A percentile compares a stretch with the other conserved stretches of the same genome.
These are phyloP conservation scores for Corynorhinus townsendii DNA, from an alignment of 2,113 vertebrate species.

Conservation along the genomic window DNA sequence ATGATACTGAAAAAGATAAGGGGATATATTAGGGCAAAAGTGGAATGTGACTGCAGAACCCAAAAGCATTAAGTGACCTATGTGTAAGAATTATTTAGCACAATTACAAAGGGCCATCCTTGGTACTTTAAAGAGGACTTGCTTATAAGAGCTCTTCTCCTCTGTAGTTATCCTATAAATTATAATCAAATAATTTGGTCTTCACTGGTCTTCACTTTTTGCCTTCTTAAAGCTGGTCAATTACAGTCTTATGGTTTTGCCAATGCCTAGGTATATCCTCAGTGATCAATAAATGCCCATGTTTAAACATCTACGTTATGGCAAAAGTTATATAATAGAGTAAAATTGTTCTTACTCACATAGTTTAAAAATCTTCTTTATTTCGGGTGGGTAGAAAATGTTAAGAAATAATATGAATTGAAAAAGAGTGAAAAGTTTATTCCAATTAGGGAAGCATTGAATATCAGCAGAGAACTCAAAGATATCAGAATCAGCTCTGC, in stretches of 20 bases:
- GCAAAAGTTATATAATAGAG: background rate
- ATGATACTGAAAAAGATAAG: background rate
- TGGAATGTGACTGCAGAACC: background rate
- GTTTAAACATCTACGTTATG: background rate
- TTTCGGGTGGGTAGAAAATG: background rate
- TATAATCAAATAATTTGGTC: too few relatives aligned
- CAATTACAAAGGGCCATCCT: background rate
- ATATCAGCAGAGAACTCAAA: background rate
- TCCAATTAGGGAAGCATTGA: background rate
- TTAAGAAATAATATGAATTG: background rate
- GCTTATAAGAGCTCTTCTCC: background rate
- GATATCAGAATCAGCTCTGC: background rate
- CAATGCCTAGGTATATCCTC: background rate
- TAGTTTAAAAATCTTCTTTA: background rate
- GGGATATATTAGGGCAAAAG: background rate
- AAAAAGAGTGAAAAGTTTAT: background rate
- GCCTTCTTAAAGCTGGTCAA: background rate
- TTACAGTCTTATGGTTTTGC: background rate
- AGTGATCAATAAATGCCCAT: background rate
- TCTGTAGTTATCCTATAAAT: background rate
- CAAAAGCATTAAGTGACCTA: background rate
- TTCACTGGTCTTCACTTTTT: background rate
- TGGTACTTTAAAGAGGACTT: background rate
- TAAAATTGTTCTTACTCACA: conserved; percentile 5
- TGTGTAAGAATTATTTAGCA: background rate